Percentiles rank a stretch among this genome's conserved stretches.
phyloP scores from a whole-genome alignment of 2,113 vertebrate species.

The Laticauda laticaudata region DNA sequence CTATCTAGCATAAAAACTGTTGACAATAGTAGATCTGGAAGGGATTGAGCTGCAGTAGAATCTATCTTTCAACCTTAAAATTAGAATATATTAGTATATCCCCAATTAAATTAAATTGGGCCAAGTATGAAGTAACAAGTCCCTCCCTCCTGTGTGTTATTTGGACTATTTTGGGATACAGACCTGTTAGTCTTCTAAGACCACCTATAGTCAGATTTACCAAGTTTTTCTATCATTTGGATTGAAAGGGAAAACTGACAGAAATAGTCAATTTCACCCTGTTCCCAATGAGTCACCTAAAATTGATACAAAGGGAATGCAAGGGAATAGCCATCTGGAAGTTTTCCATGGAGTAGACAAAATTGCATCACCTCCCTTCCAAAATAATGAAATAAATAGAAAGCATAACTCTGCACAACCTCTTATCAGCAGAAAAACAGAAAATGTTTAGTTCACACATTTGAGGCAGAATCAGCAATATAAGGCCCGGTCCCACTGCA shows the following conservation, averaged over 20 bases:
- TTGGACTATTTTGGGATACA: neutral
- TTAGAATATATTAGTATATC: neutral
- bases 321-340: neutral
- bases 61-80: neutral
- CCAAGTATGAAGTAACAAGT: neutral
- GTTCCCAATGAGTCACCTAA: neutral
- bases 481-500: too few relatives aligned
- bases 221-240: neutral
- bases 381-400: neutral
- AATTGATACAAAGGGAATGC: neutral
- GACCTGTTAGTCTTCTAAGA: neutral
- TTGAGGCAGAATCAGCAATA: neutral
- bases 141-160: neutral
- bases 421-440: neutral
- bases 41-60: neutral
- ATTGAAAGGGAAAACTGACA: neutral
- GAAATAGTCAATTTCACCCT: neutral
- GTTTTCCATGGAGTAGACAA: neutral
- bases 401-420: neutral
- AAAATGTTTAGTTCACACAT: neutral
- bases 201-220: neutral
- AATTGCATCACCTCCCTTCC: neutral
- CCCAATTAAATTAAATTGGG: neutral
- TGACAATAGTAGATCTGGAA: neutral
- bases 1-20: neutral